Evolutionary conservation across 2,888 invertebrate species (phyloP), one percentile per base, ranked within the genome.

Genomic region (Microctonus aethiopoides): DNA sequence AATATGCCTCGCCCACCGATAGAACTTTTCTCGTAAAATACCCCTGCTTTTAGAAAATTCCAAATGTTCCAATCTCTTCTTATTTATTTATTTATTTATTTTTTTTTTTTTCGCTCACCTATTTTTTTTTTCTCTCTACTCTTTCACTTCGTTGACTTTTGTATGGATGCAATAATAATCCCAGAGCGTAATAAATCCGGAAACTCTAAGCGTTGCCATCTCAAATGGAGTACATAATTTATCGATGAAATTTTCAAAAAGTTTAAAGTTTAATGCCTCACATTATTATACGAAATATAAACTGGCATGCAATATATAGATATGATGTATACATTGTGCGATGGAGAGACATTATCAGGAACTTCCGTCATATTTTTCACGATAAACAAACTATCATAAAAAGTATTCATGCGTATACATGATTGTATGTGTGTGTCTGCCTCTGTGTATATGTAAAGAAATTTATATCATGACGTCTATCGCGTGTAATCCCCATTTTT

Each of bases 11-110:
- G 67, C 74, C 69, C 72, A 72, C 67, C 66, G 68, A 63, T 73
- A 73, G 29, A 73, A 69, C 54, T 70, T 76, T 70, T 72, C 74
- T 76, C 78, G 72, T 80, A 80, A 80, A 81, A 78, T 76, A 78
- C 71, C 52, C 24, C 59, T 54, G 60, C 32, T 67, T 51, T 41
- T 26, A 20, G 52, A 69, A 67, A 70, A 67, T 51, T 67, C 51
- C 5, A 36, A 57, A 54, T 66, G 22, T 39, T 66, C 32, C 34
- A 54, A 22, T 54, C 52, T n/a, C 22, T 41, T 26, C n/a, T 70
- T 29, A 29, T 29, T 29, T 29, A 29, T 39, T 62, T 24, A 13
- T 46, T 51, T 57, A 41, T 70, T 41, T 34, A 39, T 39, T 67
- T n/a, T 22, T 26, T 52, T 26, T 52, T 59, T 10, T 29, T 51